Conservation (phyloP, 1,140 invertebrate species). For the Sinella curviseta region DNA sequence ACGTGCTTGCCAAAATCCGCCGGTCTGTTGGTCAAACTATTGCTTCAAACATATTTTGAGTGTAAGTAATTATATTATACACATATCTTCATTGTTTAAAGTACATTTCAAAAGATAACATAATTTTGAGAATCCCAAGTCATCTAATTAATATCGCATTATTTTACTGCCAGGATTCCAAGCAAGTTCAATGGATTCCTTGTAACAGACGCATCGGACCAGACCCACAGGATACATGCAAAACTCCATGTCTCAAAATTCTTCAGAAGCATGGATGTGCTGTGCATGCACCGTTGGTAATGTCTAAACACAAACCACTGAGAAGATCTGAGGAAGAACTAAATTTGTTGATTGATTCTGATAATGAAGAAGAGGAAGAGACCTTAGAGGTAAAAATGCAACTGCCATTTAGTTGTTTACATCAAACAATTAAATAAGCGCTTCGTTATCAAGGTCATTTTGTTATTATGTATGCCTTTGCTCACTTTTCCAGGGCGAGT, state of each 20-base stretch:
- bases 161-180: not conserved
- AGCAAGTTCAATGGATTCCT: not conserved
- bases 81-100: too few relatives aligned
- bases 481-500: not conserved
- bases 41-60: slow-evolving; percentile 4
- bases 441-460: not conserved
- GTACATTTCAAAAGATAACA: too few relatives aligned
- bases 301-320: not conserved
- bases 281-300: not conserved
- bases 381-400: not conserved
- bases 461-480: too few relatives aligned
- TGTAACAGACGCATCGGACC: not conserved
- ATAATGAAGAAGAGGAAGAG: not conserved
- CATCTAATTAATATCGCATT: too few relatives aligned
- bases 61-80: too few relatives aligned
- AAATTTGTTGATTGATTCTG: not conserved
- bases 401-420: too few relatives aligned
- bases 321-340: not conserved
- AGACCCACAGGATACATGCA: not conserved
- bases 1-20: not conserved
- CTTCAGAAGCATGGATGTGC: not conserved
- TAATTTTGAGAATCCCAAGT: too few relatives aligned
- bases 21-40: not conserved
- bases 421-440: too few relatives aligned
- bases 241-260: not conserved